Percentiles rank a stretch among this genome's conserved stretches.
phyloP scores from a whole-genome alignment of 1,140 invertebrate species.

The Calephelis virginiensis region DNA sequence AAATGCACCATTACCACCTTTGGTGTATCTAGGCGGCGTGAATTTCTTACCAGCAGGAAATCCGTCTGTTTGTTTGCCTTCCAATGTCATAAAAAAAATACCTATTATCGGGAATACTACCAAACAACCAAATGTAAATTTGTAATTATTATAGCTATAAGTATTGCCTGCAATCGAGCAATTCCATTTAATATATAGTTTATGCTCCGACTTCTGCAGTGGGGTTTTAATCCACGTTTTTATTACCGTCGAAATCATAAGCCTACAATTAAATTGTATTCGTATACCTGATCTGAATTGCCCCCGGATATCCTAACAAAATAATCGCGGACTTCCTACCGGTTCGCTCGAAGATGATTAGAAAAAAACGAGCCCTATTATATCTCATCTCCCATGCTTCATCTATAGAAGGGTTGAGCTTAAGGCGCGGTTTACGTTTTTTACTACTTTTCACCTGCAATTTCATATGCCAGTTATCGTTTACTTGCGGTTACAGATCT shows the following conservation, averaged over 20 bases:
- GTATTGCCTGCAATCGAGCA: no score
- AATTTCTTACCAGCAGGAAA: no score
- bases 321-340: conserved; percentile 70
- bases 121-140: no score
- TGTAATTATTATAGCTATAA: no score
- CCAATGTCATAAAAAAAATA: no score
- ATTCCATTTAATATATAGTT: no score
- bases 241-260: conserved; percentile 5
- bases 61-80: no score
- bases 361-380: conserved; percentile 58
- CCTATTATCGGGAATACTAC: no score
- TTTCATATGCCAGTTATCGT: not conserved
- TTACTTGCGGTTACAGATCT: no score
- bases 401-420: conserved; percentile 56
- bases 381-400: conserved; percentile 54
- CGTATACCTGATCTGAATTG: conserved; percentile 55
- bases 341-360: conserved; percentile 46
- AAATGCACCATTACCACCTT: no score
- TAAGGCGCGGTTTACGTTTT: conserved; percentile 57
- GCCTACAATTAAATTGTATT: conserved; percentile 20
- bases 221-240: conserved; percentile 7
- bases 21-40: no score
- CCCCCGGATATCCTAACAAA: conserved; percentile 67
- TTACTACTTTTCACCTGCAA: conserved; percentile 31
- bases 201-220: not conserved